A percentile compares a stretch with the other conserved stretches of the same genome.
These are phyloP conservation scores for Crypturellus tataupa DNA, from an alignment of 2,797 vertebrate genomes.

Conservation along the genomic window DNA sequence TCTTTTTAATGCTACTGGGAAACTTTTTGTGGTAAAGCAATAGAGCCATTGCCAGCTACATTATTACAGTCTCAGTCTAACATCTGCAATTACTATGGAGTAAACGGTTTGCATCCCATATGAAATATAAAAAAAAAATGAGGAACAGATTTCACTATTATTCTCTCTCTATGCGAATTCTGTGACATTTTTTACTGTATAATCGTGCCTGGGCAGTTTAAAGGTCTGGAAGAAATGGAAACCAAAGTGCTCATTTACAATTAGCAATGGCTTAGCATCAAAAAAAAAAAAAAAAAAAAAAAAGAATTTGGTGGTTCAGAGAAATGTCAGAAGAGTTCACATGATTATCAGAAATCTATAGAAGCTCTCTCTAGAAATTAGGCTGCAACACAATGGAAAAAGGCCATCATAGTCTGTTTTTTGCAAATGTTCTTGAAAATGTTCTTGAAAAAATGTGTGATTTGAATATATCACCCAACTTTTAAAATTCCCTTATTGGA, in stretches of 20 bases:
- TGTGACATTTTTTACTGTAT: conserved; percentile 62
- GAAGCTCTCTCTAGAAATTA: not conserved
- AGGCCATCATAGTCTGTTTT: not conserved
- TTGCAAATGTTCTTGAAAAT: not conserved
- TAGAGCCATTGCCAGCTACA: conserved; percentile 64
- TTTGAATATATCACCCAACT: not conserved
- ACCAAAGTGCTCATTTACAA: conserved; percentile 36
- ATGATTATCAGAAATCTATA: conserved; percentile 16
- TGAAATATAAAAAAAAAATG: conserved; percentile 73
- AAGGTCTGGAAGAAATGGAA: conserved; percentile 41
- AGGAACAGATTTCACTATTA: conserved; percentile 73
- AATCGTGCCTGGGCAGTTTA: conserved; percentile 41
- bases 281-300: not conserved
- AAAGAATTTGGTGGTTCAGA: not conserved
- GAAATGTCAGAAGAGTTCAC: not conserved
- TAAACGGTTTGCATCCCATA: conserved; percentile 71
- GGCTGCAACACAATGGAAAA: not conserved
- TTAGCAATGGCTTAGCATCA: not conserved
- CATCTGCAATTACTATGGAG: conserved; percentile 77
- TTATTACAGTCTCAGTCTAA: conserved; percentile 69
- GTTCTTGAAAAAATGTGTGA: not conserved
- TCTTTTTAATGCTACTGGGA: conserved; percentile 80
- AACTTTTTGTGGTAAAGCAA: conserved; percentile 73
- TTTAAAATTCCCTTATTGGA: not conserved
- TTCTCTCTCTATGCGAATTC: conserved; percentile 38